These are phyloP conservation scores for Orbicella faveolata DNA, from an alignment of 64 coral and sea anemone genomes.

Conservation along the genomic window DNA sequence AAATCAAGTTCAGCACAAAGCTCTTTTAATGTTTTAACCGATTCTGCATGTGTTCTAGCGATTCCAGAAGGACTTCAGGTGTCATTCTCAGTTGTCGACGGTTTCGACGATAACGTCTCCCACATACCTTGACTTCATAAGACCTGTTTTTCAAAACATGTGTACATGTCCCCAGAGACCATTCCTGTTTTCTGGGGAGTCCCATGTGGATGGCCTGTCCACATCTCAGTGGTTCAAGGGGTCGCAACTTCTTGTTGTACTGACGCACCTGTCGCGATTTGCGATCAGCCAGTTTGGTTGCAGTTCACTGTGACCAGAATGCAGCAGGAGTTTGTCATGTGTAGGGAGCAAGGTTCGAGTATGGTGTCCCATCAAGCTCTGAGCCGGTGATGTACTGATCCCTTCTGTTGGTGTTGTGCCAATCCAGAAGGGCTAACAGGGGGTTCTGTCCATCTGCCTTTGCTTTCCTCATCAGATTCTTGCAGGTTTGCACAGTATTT, in stretches of 20 bases:
- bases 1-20: too few species aligned
- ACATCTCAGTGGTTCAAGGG: background rate
- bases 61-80: too few species aligned
- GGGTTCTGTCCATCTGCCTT: constrained; percentile 48
- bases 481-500: constrained; percentile 39
- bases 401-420: constrained; percentile 23
- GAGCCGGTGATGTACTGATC: background rate
- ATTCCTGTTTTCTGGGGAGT: too few species aligned
- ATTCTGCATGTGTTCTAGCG: too few species aligned
- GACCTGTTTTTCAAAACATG: background rate
- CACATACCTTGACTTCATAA: constrained; percentile 24
- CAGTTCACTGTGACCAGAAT: too few species aligned
- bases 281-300: background rate
- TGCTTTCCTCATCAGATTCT: constrained; percentile 41
- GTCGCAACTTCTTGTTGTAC: background rate
- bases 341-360: too few species aligned
- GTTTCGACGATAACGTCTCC: background rate
- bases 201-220: too few species aligned
- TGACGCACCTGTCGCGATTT: background rate
- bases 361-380: background rate
- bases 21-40: too few species aligned
- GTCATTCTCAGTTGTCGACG: background rate
- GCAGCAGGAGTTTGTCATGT: too few species aligned
- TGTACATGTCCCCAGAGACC: background rate
- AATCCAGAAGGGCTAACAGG: constrained; percentile 15